Conservation (phyloP, 37 sponge, comb jelly and placozoan genomes). For the Hexactinellida sp. region DNA sequence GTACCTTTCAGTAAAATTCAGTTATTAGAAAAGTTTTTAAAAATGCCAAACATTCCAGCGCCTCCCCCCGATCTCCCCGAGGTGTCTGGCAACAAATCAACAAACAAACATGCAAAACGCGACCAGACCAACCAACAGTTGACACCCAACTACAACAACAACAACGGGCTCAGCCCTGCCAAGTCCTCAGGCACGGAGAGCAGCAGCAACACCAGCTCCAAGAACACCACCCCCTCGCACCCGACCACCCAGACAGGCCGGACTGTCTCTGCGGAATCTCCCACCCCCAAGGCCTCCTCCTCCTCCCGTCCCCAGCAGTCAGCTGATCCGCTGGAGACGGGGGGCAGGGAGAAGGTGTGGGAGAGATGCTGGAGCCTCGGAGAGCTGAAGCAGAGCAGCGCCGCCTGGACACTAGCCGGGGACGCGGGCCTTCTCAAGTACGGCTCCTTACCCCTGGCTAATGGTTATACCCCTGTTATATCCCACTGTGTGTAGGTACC, state of each 20-base stretch:
- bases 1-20: too few species aligned
- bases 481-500: background rate
- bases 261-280: background rate
- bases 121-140: background rate
- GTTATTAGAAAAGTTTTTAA: too few species aligned
- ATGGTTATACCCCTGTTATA: background rate
- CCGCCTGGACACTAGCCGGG: background rate
- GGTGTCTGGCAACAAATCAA: constrained; percentile 1
- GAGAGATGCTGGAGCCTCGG: background rate
- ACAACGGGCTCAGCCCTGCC: background rate
- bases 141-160: background rate
- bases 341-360: background rate
- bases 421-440: constrained; percentile 6
- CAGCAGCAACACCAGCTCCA: background rate
- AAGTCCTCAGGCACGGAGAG: background rate
- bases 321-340: background rate
- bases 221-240: constrained; percentile 8
- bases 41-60: background rate
- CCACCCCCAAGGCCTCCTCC: background rate
- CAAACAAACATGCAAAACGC: background rate
- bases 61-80: background rate
- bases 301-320: background rate
- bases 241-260: background rate
- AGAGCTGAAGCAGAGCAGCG: background rate
- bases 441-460: background rate